Evolutionary conservation across 2,797 vertebrate species (phyloP).

Genomic region (Clarias fuscus): DNA sequence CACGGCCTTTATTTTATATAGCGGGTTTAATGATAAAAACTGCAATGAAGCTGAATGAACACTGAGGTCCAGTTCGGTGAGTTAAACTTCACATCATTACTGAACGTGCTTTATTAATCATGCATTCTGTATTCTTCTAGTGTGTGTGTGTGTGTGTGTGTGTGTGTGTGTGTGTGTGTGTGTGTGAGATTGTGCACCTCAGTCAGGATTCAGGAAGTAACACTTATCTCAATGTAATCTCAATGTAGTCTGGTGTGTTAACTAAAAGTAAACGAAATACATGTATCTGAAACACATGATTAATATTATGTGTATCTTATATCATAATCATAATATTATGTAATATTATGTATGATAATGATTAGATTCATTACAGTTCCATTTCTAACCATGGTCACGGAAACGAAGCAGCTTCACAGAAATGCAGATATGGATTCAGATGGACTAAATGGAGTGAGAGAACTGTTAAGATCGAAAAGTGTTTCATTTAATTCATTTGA

Average conservation of each 20-base stretch:
- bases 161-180: not conserved
- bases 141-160: not conserved
- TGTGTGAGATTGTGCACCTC: not conserved
- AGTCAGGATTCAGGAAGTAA: not conserved
- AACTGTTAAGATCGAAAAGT: not conserved
- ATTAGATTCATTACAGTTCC: not conserved
- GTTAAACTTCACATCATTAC: constrained; percentile 20
- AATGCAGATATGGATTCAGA: not conserved
- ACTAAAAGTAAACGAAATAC: not conserved
- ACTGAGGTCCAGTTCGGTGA: constrained; percentile 64
- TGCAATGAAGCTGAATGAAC: not conserved
- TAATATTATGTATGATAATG: no score
- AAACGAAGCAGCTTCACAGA: not conserved
- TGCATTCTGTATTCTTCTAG: not conserved
- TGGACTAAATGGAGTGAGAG: not conserved
- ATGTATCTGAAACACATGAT: not conserved
- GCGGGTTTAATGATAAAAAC: not conserved
- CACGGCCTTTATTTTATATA: not conserved
- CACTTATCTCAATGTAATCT: not conserved
- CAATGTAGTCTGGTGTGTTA: not conserved
- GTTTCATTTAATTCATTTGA: not conserved
- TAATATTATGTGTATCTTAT: no score
- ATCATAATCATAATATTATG: no score
- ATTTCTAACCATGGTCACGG: not conserved
- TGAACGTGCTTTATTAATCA: not conserved